Conservation (phyloP, 2,113 vertebrate genomes). For the Triplophysa siluroides region DNA sequence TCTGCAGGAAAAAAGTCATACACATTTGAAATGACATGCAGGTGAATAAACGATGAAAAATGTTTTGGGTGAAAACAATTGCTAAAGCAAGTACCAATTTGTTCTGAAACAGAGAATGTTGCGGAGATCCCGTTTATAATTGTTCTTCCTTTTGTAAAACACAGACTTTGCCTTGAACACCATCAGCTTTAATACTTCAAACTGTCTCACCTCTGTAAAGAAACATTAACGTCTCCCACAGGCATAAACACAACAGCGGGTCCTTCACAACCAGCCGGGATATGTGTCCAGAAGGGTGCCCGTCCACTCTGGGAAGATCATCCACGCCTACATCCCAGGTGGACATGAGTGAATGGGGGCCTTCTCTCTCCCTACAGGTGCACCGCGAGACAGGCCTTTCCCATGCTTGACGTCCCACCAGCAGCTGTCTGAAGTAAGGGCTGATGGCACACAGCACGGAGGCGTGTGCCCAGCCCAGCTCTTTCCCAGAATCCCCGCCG, state of each 20-base stretch:
- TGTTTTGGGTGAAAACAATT: too few relatives aligned
- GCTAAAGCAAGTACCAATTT: background rate
- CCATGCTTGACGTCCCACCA: conserved; percentile 75
- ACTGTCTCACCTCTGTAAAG: conserved; percentile 89
- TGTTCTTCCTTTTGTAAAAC: background rate
- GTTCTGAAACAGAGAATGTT: too few relatives aligned
- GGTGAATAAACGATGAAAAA: too few relatives aligned
- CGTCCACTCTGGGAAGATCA: conserved; percentile 66
- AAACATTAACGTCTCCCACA: conserved; percentile 91
- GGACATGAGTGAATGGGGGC: conserved; percentile 77
- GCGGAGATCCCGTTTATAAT: background rate
- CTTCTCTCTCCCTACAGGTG: conserved; percentile 69
- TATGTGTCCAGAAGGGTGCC: conserved; percentile 70
- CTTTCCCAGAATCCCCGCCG: conserved; percentile 78
- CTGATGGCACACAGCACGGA: conserved; percentile 88
- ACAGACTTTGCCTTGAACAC: background rate
- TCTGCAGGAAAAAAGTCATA: too few relatives aligned
- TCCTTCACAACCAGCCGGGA: conserved; percentile 90
- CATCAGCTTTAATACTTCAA: background rate
- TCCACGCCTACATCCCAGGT: conserved; percentile 70
- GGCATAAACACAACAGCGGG: conserved; percentile 81
- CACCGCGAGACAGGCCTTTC: conserved; percentile 69
- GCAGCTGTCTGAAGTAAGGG: conserved; percentile 89
- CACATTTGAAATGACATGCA: too few relatives aligned
- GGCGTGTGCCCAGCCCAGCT: conserved; percentile 85